A percentile compares a stretch with the other conserved stretches of the same genome.
phyloP scores from a whole-genome alignment of 2,113 vertebrate species.

The Orientallactaga bullata region DNA sequence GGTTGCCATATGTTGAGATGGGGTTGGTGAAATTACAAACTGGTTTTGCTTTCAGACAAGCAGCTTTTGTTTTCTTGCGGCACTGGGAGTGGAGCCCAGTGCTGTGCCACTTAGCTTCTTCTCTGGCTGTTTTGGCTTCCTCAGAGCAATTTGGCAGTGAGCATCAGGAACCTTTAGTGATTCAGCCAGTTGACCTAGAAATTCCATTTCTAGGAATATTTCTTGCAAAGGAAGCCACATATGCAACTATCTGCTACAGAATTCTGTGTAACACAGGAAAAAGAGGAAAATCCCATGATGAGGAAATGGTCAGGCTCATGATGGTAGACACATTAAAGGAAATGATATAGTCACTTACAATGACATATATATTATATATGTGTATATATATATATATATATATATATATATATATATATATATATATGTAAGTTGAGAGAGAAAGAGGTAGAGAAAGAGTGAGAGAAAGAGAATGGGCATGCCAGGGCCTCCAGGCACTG shows the following conservation, averaged over 20 bases:
- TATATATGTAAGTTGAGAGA: no score
- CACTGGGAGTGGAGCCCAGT: no score
- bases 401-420: no score
- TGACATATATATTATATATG: no score
- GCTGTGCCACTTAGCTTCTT: no score
- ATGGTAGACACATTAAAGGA: conserved; percentile 1
- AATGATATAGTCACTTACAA: conserved; percentile 45
- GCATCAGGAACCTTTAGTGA: background rate
- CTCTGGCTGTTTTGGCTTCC: background rate
- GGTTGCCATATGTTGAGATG: background rate
- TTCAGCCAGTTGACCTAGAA: conserved; percentile 14
- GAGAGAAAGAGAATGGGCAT: no score
- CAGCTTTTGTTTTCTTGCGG: no score
- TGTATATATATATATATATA: no score
- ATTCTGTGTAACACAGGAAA: conserved; percentile 31
- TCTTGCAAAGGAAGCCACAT: conserved; percentile 36
- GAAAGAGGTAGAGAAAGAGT: no score
- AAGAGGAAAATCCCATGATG: background rate
- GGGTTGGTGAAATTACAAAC: background rate
- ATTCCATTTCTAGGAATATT: conserved; percentile 18
- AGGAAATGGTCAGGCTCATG: conserved; percentile 9
- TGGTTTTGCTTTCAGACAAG: background rate
- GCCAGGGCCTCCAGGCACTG: no score
- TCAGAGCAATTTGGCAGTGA: conserved; percentile 11
- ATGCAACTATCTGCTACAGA: background rate